A percentile compares a stretch with the other conserved stretches of the same genome.
Evolutionary conservation across 1,140 invertebrate species (phyloP).

Genomic region (Hestina assimilis): DNA sequence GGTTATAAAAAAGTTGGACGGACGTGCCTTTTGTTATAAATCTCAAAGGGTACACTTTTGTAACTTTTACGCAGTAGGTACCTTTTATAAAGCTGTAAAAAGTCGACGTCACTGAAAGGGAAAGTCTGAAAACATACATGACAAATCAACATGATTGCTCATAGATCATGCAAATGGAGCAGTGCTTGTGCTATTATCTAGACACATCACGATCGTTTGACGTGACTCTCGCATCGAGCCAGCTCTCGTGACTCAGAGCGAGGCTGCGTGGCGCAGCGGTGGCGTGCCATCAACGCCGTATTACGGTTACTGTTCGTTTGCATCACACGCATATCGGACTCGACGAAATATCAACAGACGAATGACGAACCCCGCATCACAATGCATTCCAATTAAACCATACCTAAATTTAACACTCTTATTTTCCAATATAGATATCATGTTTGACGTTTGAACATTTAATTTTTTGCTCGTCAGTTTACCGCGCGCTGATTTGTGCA

Average conservation of each 20-base stretch:
- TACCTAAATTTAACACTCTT: constrained; percentile 10
- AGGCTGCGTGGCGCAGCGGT: constrained; percentile 26
- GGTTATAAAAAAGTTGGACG: neutral
- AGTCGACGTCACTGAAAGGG: constrained; percentile 40
- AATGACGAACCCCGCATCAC: constrained; percentile 30
- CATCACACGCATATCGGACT: constrained; percentile 36
- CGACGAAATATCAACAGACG: constrained; percentile 36
- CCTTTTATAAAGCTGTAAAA: neutral
- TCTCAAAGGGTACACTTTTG: neutral
- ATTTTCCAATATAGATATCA: constrained; percentile 14
- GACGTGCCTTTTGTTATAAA: neutral
- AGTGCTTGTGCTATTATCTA: constrained; percentile 48
- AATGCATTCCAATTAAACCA: constrained; percentile 9
- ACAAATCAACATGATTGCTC: constrained; percentile 50
- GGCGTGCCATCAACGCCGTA: constrained; percentile 35
- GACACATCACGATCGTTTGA: constrained; percentile 55
- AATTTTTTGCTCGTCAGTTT: constrained; percentile 28
- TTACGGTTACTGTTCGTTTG: constrained; percentile 43
- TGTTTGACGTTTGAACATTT: constrained; percentile 13
- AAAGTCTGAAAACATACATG: constrained; percentile 48
- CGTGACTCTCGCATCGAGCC: constrained; percentile 50
- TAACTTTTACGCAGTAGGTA: too few relatives aligned
- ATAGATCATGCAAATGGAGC: constrained; percentile 55
- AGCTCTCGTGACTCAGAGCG: constrained; percentile 47
- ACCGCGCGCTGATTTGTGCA: constrained; percentile 21